phyloP scores from a whole-genome alignment of 2,797 vertebrate species.

The Phrynocephalus vlangalii region DNA sequence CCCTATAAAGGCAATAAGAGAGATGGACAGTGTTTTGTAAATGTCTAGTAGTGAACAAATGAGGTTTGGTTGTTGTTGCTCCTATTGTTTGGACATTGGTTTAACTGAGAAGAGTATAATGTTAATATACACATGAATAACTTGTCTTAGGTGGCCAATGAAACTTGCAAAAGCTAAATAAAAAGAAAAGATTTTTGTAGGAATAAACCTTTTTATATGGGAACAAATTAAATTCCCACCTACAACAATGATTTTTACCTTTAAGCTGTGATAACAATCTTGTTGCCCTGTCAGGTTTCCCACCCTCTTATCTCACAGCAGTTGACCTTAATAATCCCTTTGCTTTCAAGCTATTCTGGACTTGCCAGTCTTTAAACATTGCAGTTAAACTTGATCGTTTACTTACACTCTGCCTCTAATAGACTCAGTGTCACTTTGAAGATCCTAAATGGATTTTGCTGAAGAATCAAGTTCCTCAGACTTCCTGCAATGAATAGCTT shows the following conservation, averaged over 20 bases:
- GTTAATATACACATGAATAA: conserved; percentile 4
- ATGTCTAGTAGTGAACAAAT: conserved; percentile 13
- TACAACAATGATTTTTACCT: conserved; percentile 68
- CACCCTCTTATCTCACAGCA: conserved; percentile 54
- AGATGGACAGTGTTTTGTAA: conserved; percentile 23
- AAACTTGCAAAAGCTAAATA: conserved; percentile 62
- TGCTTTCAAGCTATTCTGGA: conserved; percentile 62
- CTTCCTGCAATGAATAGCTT: neutral
- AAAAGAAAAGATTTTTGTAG: neutral
- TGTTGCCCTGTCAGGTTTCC: conserved; percentile 61
- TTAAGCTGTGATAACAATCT: conserved; percentile 67
- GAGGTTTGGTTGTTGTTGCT: neutral
- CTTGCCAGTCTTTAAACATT: conserved; percentile 59
- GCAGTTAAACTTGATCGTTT: conserved; percentile 60
- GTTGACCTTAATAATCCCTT: conserved; percentile 70
- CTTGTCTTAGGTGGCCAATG: conserved; percentile 57
- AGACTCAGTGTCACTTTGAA: conserved; percentile 61
- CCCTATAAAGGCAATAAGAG: conserved; percentile 22
- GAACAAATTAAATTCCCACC: conserved; percentile 65
- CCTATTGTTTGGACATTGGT: neutral
- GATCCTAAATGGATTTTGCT: conserved; percentile 63
- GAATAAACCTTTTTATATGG: conserved; percentile 70
- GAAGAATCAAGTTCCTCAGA: conserved; percentile 67
- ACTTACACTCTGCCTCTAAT: conserved; percentile 63
- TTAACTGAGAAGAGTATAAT: conserved; percentile 2